Base-by-base conservation (phyloP, 2,797 vertebrate genomes). In the Jordanella pulchra region DNA sequence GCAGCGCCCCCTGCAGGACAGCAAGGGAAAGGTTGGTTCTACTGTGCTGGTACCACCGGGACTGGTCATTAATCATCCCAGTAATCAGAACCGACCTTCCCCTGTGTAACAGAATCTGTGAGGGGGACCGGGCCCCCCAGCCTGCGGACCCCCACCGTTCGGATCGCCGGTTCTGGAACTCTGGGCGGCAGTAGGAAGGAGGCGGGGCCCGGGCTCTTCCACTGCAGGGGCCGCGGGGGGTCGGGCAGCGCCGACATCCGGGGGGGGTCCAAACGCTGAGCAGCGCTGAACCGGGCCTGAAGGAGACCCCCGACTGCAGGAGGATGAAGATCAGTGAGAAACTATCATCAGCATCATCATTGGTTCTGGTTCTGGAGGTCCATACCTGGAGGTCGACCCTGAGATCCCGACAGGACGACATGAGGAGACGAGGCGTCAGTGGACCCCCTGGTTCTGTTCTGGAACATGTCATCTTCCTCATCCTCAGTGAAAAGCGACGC, bases 401-500 rank as follows among this genome's bases (percentile, higher is more conserved):
- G 95, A 11, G 92, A 47, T 66, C 93, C 92, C 2, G 93, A 91
- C 72, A 95, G 86, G 5, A 94, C 79, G 10, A 95, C 74, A 32
- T 93, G 94, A 0, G 95, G 94, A 3, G 96, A 96, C 2, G 94
- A 90, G 60, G 95, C 73, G 10, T 97, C 96, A 11, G 92, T 75
- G 14, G 93, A 76, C 27, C 85, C 67, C 55, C 95, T 96, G 54
- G 84, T 86, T 3, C 65, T 71, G 7, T 81, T 94, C 56, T 91
- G 84, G 66, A 95, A 86, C 55, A 91, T 65, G 73, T 98, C 96
- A 13, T 97, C 92, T 12, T 93, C 97, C 0, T 98, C 97, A 0
- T 98, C 97, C 61, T 97, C 97, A 2, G 92, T 89, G 64, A 98
- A 96, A 81, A 99, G 90, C 28, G 97, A 98, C 0, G 97, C 97